Evolutionary conservation across 2,888 invertebrate genomes (phyloP).

Genomic region (Carabus problematicus): DNA sequence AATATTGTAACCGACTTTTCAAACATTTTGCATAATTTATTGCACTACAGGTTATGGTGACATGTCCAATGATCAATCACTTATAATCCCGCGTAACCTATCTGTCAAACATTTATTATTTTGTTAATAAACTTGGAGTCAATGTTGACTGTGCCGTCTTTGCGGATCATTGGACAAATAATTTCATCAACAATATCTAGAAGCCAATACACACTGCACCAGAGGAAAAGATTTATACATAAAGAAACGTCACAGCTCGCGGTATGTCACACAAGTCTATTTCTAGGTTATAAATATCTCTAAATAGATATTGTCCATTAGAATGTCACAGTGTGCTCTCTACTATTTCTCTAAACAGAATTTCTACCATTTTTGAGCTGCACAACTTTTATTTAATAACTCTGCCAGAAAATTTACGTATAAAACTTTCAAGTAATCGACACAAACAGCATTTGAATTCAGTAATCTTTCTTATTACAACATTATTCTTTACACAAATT

Average conservation of each 20-base stretch:
- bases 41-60: too few relatives aligned
- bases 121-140: too few relatives aligned
- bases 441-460: constrained; percentile 27
- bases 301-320: constrained; percentile 39
- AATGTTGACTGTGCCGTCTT: too few relatives aligned
- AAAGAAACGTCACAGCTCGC: constrained; percentile 22
- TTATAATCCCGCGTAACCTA: too few relatives aligned
- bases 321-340: constrained; percentile 39
- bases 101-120: too few relatives aligned
- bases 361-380: constrained; percentile 29
- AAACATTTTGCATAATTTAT: too few relatives aligned
- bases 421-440: constrained; percentile 22
- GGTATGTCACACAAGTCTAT: constrained; percentile 12
- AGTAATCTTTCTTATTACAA: too few relatives aligned
- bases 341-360: constrained; percentile 27
- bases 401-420: constrained; percentile 30
- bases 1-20: too few relatives aligned
- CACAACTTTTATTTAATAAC: constrained; percentile 11
- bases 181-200: too few relatives aligned
- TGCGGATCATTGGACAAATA: constrained; percentile 1
- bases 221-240: background rate
- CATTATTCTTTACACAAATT: constrained; percentile 7
- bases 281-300: constrained; percentile 20
- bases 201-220: background rate
- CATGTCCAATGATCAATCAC: too few relatives aligned